Conservation (phyloP, 1,140 invertebrate species). For the Caenorhabditis remanei region DNA sequence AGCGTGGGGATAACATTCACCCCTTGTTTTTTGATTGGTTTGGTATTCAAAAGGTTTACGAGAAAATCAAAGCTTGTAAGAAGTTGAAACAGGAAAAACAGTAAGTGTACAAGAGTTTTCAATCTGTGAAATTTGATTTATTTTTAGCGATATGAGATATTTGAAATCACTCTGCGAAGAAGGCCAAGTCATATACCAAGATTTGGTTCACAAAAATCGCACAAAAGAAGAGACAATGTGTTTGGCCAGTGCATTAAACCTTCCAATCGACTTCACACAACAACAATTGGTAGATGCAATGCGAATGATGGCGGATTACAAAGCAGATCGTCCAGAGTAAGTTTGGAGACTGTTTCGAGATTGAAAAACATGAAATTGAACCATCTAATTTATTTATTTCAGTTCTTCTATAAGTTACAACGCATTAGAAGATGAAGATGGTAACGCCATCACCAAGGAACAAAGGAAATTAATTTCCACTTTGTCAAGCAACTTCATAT, state of each 20-base stretch:
- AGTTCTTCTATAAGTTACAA: background rate
- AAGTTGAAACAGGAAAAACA: too few species aligned
- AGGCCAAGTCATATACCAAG: background rate
- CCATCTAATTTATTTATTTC: too few species aligned
- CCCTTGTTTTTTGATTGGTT: too few species aligned
- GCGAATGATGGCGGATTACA: background rate
- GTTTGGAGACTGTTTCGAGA: background rate
- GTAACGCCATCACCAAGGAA: background rate
- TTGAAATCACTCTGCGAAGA: too few species aligned
- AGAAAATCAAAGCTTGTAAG: too few species aligned
- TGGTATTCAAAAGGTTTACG: too few species aligned
- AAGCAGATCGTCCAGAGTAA: background rate
- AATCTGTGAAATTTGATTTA: too few species aligned
- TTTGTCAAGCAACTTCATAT: background rate
- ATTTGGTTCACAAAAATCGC: background rate
- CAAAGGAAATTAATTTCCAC: conserved; percentile 19
- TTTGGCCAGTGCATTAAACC: background rate
- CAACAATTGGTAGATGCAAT: background rate
- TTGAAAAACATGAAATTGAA: background rate
- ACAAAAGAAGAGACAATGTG: background rate
- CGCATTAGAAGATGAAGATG: background rate
- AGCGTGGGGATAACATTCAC: too few species aligned
- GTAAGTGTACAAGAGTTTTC: too few species aligned
- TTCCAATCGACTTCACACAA: conserved; percentile 1
- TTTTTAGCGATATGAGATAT: too few species aligned